These are phyloP conservation scores for Nautilus pompilius DNA, from an alignment of 1,140 invertebrate species.

Conservation along the genomic window DNA sequence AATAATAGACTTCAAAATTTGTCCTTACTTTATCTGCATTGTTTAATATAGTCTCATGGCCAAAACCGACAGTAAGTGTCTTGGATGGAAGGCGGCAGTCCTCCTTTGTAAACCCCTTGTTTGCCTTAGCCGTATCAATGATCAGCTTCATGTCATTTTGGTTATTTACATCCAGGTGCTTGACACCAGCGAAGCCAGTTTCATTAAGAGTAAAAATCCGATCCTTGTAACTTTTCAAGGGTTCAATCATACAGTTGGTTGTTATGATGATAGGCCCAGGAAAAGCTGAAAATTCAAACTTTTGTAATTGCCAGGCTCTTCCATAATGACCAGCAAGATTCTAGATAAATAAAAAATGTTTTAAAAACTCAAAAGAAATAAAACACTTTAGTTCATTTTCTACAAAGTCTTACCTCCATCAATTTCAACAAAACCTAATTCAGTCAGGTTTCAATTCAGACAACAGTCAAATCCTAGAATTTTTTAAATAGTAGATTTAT, in stretches of 20 bases:
- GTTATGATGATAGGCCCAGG: conserved; percentile 31
- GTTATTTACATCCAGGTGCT: conserved; percentile 21
- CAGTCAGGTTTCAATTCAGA: too few species aligned
- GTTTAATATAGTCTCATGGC: conserved; percentile 22
- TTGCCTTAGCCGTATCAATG: conserved; percentile 13
- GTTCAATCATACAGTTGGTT: conserved; percentile 33
- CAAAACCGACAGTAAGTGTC: conserved; percentile 24
- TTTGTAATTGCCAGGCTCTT: conserved; percentile 30
- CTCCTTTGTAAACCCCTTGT: conserved; percentile 14
- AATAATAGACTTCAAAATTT: too few species aligned
- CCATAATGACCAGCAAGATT: conserved; percentile 27
- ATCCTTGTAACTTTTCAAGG: conserved; percentile 25
- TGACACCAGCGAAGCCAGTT: conserved; percentile 18
- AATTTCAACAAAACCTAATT: too few species aligned
- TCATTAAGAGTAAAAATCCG: conserved; percentile 30
- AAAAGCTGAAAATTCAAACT: conserved; percentile 27
- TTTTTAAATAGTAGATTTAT: too few species aligned
- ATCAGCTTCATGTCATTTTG: conserved; percentile 12
- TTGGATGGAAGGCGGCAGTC: not conserved
- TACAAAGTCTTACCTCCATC: too few species aligned
- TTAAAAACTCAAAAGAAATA: not conserved
- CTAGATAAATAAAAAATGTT: conserved; percentile 9
- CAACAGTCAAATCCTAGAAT: too few species aligned
- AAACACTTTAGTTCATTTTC: not conserved
- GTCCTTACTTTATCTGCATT: conserved; percentile 23